Evolutionary conservation across 2,797 vertebrate species (phyloP).

Genomic region (Karalla daura): DNA sequence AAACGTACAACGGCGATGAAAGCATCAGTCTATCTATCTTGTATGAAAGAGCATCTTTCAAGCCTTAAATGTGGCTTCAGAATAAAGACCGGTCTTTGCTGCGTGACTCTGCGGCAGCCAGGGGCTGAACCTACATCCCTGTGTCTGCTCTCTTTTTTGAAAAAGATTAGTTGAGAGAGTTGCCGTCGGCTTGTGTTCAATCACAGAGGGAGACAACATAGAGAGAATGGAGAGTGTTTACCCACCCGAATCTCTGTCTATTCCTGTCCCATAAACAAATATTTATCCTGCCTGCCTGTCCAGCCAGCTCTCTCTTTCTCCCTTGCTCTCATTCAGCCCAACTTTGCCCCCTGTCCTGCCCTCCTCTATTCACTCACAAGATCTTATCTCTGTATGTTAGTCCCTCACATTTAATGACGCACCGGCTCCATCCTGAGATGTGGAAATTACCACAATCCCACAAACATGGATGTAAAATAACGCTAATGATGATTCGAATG

Average conservation of each 20-base stretch:
- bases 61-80: no score
- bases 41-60: no score
- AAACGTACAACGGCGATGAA: no score
- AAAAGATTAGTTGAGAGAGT: background rate
- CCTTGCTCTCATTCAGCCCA: background rate
- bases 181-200: background rate
- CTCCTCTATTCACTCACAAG: background rate
- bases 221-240: slow-evolving; percentile 27
- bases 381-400: background rate
- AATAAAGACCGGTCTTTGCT: no score
- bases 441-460: background rate
- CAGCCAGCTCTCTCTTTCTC: background rate
- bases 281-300: slow-evolving; percentile 44
- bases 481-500: background rate
- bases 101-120: no score
- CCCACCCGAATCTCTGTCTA: slow-evolving; percentile 9
- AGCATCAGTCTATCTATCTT: no score
- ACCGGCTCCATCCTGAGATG: background rate
- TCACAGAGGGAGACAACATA: slow-evolving; percentile 1
- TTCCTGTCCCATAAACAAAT: slow-evolving; percentile 52
- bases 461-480: background rate
- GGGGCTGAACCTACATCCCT: no score
- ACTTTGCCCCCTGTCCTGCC: background rate
- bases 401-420: background rate
- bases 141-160: background rate